phyloP scores from a whole-genome alignment of 2,113 vertebrate species.

The Tupaia chinensis region DNA sequence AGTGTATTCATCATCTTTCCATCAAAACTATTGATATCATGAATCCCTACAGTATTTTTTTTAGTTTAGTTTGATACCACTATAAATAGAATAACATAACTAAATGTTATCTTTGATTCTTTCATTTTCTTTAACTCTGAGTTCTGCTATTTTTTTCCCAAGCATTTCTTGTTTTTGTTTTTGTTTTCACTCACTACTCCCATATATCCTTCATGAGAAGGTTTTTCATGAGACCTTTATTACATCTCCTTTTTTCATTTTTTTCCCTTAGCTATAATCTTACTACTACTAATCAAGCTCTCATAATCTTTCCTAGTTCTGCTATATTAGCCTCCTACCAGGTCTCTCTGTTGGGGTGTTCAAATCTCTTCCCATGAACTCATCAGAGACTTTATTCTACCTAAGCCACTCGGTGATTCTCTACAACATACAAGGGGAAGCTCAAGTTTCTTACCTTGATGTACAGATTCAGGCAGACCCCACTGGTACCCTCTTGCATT shows the following conservation, averaged over 20 bases:
- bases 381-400: neutral
- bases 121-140: neutral
- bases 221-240: too few relatives aligned
- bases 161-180: neutral
- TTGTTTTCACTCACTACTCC: too few relatives aligned
- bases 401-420: neutral
- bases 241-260: neutral
- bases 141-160: neutral
- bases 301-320: neutral
- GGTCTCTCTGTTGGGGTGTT: neutral
- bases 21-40: neutral
- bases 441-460: neutral
- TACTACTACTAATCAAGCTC: neutral
- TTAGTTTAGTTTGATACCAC: neutral
- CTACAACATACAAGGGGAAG: neutral
- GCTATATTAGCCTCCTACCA: neutral
- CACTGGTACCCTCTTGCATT: neutral
- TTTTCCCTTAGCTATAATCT: neutral
- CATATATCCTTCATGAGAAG: too few relatives aligned
- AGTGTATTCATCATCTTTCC: neutral
- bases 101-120: neutral
- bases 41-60: neutral
- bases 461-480: neutral
- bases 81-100: neutral
- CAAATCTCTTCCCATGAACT: neutral